Evolutionary conservation across 1,140 invertebrate species (phyloP), one percentile per base, ranked within the genome.

Genomic region (Drosophila ercepeae): DNA sequence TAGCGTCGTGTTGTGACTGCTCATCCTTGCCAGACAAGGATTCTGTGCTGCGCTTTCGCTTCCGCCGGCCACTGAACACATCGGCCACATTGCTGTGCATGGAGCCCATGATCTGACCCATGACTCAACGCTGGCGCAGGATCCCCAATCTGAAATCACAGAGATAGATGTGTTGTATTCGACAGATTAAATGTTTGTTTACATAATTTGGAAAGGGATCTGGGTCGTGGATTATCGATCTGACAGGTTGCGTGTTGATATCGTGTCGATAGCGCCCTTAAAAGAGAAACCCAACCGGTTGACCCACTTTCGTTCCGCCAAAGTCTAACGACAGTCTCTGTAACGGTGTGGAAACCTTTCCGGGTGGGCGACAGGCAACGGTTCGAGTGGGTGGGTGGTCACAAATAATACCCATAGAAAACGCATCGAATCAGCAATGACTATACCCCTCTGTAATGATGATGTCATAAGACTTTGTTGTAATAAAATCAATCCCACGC

Each of bases 61-160:
- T 91, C 5, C 90, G 78, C 0, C 90, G 60, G 39, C 70, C 70
- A 27, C 69, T 46, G 45, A 84, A 75, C 49, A 90, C 79, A 19
- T 91, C 75, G 8, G 74, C 77, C 27, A 91, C 76, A 54, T 82
- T 91, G 34, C 23, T 70, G 5, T 79, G 77, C 68, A 91, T 63
- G 52, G 86, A 78, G 21, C 73, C 84, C 32, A 90, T 55, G 21
- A 91, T 75, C 52, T 90, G 83, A 45, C 90, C 90, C 90, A 91
- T 86, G 44, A 11, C 73, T 51, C 29, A 16, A 7, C 5, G n/a
- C 14, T 42, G 8, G 23, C 7, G 11, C 29, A 61, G 21, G 29
- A 64, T 9, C 27, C 5, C n/a, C 13, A 14, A 4, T 23, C 60
- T 61, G 6, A 64, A 61, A 21, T 11, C 9, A 27, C 27, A 2